Evolutionary conservation across 2,113 vertebrate genomes (phyloP).

Genomic region (Pluvianellus socialis): DNA sequence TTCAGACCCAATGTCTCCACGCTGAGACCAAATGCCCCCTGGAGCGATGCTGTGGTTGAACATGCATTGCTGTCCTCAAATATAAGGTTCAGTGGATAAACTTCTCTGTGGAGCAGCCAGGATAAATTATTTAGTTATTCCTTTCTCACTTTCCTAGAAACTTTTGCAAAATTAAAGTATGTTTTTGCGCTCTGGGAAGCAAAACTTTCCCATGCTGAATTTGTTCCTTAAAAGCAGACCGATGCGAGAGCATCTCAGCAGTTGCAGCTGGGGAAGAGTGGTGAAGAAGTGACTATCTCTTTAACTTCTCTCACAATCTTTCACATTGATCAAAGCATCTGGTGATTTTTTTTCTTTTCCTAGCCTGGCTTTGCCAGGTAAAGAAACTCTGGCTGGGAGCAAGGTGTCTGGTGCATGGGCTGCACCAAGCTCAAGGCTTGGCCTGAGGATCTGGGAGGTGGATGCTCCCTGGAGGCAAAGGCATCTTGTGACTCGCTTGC

Average conservation of each 20-base stretch:
- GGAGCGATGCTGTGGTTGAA: neutral
- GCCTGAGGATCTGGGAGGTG: neutral
- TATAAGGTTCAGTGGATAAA: neutral
- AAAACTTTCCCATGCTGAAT: neutral
- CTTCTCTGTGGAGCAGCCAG: neutral
- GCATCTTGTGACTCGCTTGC: neutral
- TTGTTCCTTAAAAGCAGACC: neutral
- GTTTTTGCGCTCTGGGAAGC: neutral
- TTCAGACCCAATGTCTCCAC: neutral
- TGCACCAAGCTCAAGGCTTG: neutral
- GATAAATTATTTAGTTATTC: neutral
- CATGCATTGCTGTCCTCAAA: neutral
- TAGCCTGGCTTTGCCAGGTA: neutral
- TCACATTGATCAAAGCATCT: accelerated
- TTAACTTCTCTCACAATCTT: neutral
- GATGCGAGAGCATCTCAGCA: neutral
- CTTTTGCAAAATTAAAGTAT: neutral
- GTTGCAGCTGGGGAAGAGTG: neutral
- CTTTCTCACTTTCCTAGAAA: neutral
- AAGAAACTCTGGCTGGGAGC: neutral
- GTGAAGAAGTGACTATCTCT: too few species aligned
- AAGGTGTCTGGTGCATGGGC: neutral
- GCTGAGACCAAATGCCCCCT: neutral
- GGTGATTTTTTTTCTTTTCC: too few species aligned
- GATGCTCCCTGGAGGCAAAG: neutral